These are phyloP conservation scores for Lymantria dispar DNA, from an alignment of 2,888 invertebrate genomes.

Conservation along the genomic window DNA sequence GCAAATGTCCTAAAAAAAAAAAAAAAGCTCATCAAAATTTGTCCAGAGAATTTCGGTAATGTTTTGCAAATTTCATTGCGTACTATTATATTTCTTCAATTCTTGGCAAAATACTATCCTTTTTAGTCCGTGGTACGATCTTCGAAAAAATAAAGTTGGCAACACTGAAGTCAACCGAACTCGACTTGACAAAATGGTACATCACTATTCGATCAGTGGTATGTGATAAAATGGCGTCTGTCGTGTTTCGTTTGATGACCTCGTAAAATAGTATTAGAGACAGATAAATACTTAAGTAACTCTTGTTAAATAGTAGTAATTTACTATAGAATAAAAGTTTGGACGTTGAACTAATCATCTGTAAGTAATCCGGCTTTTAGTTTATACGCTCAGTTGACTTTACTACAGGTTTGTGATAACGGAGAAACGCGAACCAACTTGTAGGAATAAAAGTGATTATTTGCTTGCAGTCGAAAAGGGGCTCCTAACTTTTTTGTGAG, in stretches of 20 bases:
- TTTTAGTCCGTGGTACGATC: no score
- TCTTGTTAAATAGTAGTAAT: constrained; percentile 18
- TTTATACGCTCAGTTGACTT: constrained; percentile 20
- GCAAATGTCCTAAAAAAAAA: no score
- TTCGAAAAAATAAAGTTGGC: no score
- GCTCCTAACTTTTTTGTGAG: constrained; percentile 66
- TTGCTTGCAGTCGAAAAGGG: constrained; percentile 74
- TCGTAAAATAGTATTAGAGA: constrained; percentile 41
- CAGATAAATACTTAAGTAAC: constrained; percentile 10
- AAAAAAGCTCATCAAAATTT: no score
- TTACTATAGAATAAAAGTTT: constrained; percentile 17
- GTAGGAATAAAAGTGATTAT: constrained; percentile 57
- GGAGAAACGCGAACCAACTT: constrained; percentile 55
- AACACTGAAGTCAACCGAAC: not conserved
- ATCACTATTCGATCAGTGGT: not conserved
- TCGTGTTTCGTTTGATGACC: constrained; percentile 54
- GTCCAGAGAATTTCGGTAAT: no score
- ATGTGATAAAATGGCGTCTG: constrained; percentile 73
- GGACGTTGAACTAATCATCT: constrained; percentile 31
- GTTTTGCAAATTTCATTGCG: no score
- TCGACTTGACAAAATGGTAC: not conserved
- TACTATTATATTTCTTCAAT: no score
- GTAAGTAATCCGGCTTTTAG: constrained; percentile 48
- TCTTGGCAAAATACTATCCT: no score
- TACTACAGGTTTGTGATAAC: constrained; percentile 61